Base-by-base conservation (phyloP, 2,888 invertebrate species). In the Herminia tarsipennalis region DNA sequence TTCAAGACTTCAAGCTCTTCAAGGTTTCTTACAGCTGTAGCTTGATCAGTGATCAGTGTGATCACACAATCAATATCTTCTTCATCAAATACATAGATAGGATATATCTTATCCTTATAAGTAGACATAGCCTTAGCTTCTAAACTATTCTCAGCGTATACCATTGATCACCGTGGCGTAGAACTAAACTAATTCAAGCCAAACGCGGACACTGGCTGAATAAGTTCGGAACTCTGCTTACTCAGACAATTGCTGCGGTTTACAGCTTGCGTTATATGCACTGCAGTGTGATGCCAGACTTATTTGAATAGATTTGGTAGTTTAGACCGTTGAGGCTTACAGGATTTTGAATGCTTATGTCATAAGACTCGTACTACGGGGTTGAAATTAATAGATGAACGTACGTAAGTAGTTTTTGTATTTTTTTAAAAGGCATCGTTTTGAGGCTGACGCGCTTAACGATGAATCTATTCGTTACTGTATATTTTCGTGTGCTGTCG, bases 161-260 rank as follows among this genome's bases (percentile, higher is more conserved):
- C 66, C 70, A 70, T 81, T 82, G 77, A 77, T 81, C 81, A 77
- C 71, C 51, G 62, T 40, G 43, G 70, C 56, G 72, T 42, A 62
- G 64, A 83, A 84, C 84, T 83, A 82, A 84, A 81, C 83, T 81
- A 84, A 84, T 85, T 84, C 76, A 70, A 53, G 51, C 70, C 73
- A 74, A 76, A 70, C 70, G 71, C 67, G 58, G 73, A 73, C 78
- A 67, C 68, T 66, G 54, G 56, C 55, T 39, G 76, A 73, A 73
- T 73, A 66, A 67, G 56, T 63, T 66, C 34, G 29, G 35, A 28
- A 58, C 59, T 47, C 43, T 54, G 68, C 70, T 78, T 73, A 73
- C 73, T 72, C 63, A 70, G 62, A 73, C 76, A 74, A 78, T 76
- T 74, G 57, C 55, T 46, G 58, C 55, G 65, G 70, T 61, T 53